These are phyloP conservation scores for Drosophila saltans DNA, from an alignment of 1,140 invertebrate genomes.

Conservation along the genomic window DNA sequence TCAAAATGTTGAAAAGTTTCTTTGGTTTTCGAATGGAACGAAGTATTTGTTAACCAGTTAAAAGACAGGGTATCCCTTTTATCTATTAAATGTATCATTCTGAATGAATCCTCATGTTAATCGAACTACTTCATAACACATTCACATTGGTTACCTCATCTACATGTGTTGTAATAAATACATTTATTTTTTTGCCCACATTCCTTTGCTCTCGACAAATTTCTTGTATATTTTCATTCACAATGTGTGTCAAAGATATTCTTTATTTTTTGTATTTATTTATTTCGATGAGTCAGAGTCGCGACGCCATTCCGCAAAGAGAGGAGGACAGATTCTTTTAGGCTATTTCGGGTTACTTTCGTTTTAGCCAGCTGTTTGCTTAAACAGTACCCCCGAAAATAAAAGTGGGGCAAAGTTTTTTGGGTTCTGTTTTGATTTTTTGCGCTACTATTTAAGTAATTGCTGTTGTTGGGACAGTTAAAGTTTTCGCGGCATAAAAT, in stretches of 20 bases:
- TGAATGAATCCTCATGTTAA: neutral
- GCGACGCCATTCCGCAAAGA: constrained; percentile 30
- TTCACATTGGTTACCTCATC: constrained; percentile 8
- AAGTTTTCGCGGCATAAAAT: constrained; percentile 38
- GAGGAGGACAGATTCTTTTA: constrained; percentile 36
- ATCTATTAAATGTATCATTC: too few relatives aligned
- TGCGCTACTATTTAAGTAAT: constrained; percentile 28
- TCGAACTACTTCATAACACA: neutral
- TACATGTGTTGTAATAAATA: constrained; percentile 36
- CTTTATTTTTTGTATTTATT: constrained; percentile 27
- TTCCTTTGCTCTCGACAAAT: constrained; percentile 17
- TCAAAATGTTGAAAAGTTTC: too few relatives aligned
- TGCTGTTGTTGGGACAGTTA: constrained; percentile 44
- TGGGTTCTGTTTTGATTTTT: constrained; percentile 54
- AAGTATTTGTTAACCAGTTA: too few relatives aligned
- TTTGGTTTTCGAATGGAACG: too few relatives aligned
- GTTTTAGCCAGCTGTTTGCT: constrained; percentile 6
- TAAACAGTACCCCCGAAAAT: constrained; percentile 36
- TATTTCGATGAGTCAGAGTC: constrained; percentile 41
- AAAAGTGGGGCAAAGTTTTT: constrained; percentile 70
- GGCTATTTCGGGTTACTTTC: constrained; percentile 56
- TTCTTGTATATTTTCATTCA: constrained; percentile 37
- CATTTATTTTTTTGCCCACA: constrained; percentile 30
- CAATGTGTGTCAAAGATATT: constrained; percentile 49
- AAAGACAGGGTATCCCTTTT: too few relatives aligned